Conservation (phyloP, 2,113 vertebrate genomes). For the Nematolebias whitei region DNA sequence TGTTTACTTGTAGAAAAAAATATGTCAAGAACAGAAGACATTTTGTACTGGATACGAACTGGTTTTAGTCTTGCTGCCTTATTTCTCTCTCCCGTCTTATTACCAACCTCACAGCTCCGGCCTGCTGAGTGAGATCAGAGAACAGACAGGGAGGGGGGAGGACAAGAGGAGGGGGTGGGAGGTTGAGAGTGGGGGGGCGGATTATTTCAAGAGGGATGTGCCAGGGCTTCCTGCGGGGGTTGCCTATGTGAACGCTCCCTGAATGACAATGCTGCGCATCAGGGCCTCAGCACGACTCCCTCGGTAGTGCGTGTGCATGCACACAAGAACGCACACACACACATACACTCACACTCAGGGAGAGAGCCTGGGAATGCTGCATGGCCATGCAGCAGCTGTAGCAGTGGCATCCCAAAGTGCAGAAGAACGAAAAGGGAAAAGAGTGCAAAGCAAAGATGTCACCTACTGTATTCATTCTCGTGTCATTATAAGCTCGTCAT, state of each 20-base stretch:
- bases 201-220: conserved; percentile 58
- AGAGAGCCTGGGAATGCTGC: conserved; percentile 37
- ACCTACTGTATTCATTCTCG: conserved; percentile 12
- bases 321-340: conserved; percentile 10
- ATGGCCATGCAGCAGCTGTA: conserved; percentile 38
- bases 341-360: conserved; percentile 23
- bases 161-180: not conserved
- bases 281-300: conserved; percentile 67
- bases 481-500: conserved; percentile 35
- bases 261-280: conserved; percentile 77
- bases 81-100: conserved; percentile 15
- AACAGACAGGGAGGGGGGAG: conserved; percentile 14
- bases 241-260: conserved; percentile 72
- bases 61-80: conserved; percentile 10
- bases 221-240: conserved; percentile 77
- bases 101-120: conserved; percentile 28
- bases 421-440: not conserved
- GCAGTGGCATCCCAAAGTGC: conserved; percentile 1
- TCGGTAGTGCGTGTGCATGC: conserved; percentile 24
- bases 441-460: not conserved
- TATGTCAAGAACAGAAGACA: not conserved
- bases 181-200: not conserved
- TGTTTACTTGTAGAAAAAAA: conserved; percentile 12
- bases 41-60: conserved; percentile 10
- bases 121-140: conserved; percentile 68